Conservation (phyloP, 2,797 vertebrate species). For the Tolypeutes matacus region DNA sequence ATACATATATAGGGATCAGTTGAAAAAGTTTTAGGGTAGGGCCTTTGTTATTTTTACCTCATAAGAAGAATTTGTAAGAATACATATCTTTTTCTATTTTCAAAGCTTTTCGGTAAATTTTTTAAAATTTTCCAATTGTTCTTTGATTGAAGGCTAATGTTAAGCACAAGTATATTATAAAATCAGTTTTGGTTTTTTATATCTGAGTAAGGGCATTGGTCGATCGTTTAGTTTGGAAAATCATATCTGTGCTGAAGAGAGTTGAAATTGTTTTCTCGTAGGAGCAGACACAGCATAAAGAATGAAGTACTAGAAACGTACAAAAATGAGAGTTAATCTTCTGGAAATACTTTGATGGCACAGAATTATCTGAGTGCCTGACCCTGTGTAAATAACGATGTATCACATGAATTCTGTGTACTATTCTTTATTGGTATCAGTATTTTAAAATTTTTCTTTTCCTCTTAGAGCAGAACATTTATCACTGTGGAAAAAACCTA, state of each 20-base stretch:
- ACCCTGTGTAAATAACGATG: accelerated
- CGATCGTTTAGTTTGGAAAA: conserved; percentile 16
- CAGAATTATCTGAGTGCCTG: not conserved
- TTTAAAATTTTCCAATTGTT: not conserved
- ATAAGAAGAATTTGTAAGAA: not conserved
- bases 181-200: not conserved
- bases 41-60: not conserved
- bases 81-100: too few relatives aligned
- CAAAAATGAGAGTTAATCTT: not conserved
- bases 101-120: not conserved
- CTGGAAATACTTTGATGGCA: not conserved
- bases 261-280: not conserved
- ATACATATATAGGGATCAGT: not conserved
- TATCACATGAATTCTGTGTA: too few relatives aligned
- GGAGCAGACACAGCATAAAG: not conserved
- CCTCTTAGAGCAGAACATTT: not conserved
- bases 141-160: not conserved
- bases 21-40: not conserved
- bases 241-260: not conserved
- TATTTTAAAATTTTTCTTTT: not conserved
- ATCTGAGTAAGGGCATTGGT: not conserved
- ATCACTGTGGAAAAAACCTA: not conserved
- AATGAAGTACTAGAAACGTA: not conserved
- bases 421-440: not conserved
- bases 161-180: not conserved